These are phyloP conservation scores for Polietes domitor DNA, from an alignment of 2,888 invertebrate species.

Conservation along the genomic window DNA sequence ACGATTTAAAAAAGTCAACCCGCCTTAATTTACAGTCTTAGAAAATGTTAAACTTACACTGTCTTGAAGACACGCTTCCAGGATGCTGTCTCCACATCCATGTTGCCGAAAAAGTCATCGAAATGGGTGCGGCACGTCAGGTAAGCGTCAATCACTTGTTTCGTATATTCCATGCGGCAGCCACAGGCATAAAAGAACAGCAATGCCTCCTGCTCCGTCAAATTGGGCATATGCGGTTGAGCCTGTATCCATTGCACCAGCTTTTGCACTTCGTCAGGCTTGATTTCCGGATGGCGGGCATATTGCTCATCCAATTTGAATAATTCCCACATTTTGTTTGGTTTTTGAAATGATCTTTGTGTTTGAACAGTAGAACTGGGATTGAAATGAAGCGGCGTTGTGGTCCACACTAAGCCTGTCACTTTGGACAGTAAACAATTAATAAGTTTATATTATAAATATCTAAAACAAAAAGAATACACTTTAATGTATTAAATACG, in stretches of 20 bases:
- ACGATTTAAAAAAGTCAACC: too few relatives aligned
- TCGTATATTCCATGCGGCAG: slow-evolving; percentile 86
- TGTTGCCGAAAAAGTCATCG: slow-evolving; percentile 84
- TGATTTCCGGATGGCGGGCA: slow-evolving; percentile 84
- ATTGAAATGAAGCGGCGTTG: too few relatives aligned
- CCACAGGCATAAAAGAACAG: slow-evolving; percentile 87
- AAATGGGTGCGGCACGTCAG: slow-evolving; percentile 86
- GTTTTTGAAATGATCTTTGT: too few relatives aligned
- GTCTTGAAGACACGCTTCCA: slow-evolving; percentile 81
- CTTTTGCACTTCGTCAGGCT: slow-evolving; percentile 84
- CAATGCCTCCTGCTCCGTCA: slow-evolving; percentile 84
- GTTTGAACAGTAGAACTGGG: too few relatives aligned
- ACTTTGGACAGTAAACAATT: too few relatives aligned
- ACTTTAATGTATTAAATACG: too few relatives aligned
- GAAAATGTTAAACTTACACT: slow-evolving; percentile 83
- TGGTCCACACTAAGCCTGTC: too few relatives aligned
- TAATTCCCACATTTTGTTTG: too few relatives aligned
- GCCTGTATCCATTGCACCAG: slow-evolving; percentile 85
- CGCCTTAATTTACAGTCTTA: too few relatives aligned
- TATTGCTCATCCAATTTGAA: slow-evolving; percentile 82
- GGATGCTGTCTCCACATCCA: slow-evolving; percentile 82
- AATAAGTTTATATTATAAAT: too few relatives aligned
- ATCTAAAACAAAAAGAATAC: too few relatives aligned
- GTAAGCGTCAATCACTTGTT: slow-evolving; percentile 86
- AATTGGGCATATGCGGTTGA: slow-evolving; percentile 86